Evolutionary conservation across 1,140 invertebrate species (phyloP).

Genomic region (Trachymyrmex septentrionalis): DNA sequence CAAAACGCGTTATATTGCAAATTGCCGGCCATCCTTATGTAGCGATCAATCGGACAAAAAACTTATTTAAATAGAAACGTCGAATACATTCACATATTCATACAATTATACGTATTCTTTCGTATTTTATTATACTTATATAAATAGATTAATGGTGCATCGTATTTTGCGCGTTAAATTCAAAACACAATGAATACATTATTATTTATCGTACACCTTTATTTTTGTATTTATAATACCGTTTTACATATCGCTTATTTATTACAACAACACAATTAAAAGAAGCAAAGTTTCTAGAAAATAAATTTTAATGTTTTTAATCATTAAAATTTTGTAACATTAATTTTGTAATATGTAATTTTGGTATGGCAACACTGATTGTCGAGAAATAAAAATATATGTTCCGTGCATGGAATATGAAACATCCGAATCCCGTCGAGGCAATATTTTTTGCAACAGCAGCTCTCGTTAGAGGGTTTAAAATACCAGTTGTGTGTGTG

Average conservation of each 20-base stretch:
- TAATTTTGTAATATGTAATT: no score
- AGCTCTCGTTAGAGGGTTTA: no score
- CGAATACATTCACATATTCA: background rate
- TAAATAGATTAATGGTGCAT: background rate
- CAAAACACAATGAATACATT: background rate
- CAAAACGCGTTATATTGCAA: conserved; percentile 64
- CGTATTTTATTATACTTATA: background rate
- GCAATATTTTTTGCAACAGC: no score
- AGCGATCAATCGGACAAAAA: conserved; percentile 13
- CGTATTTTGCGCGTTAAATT: background rate
- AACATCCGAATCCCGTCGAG: no score
- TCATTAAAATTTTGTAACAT: no score
- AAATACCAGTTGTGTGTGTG: no score
- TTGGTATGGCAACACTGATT: no score
- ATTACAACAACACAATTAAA: no score
- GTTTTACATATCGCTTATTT: background rate
- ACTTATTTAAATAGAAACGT: conserved; percentile 21
- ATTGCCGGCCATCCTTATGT: conserved; percentile 30
- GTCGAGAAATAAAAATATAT: no score
- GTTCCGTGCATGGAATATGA: no score
- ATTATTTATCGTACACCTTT: background rate
- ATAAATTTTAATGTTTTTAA: no score
- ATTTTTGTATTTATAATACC: background rate
- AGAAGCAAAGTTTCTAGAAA: no score
- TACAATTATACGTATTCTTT: background rate